Base-by-base conservation (phyloP, 2,113 vertebrate species). In the Lophius piscatorius region DNA sequence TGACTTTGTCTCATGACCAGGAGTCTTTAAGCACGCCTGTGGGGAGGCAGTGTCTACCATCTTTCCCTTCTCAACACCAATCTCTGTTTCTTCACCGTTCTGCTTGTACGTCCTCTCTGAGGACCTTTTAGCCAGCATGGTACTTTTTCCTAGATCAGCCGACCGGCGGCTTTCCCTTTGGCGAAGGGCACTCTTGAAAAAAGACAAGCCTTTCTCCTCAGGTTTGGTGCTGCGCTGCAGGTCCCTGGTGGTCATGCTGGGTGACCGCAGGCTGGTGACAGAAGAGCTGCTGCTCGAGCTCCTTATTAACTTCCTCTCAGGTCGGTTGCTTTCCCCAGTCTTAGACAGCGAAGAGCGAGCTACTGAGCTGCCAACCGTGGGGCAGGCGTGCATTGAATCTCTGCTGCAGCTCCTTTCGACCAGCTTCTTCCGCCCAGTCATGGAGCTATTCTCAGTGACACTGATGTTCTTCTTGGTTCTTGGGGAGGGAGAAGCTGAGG, bases 101-200 rank as follows among this genome's bases (percentile, higher is more conserved):
- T 86, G 90, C 89, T 83, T 94, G 63, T 87, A 88, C 18, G 90
- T 87, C 82, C 91, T 85, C 36, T 93, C 92, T 0, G 81, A 80
- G 1, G 85, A 33, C 87, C 95, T 98, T 84, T 94, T 98, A 1
- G 90, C 80, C 1, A 98, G 92, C 84, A 97, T 67, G 0, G 90
- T 76, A 21, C 94, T 95, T 85, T 96, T 98, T 5, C 97, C 97
- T 60, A 99, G 88, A 63, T 99, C 97, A 0, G 97, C 93, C 0
- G 97, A 99, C 46, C 95, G 86, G 34, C 97, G 93, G 0, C 91
- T 95, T 70, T 98, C 97, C 82, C 98, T 95, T 85, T 99, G 97
- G 61, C 97, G 90, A 36, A 99, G 89, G 55, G 97, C 97, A 0
- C 93, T 95, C 74, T 94, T 96, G 79, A 99, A 97, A 85, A 98